Percentiles rank a stretch among this genome's conserved stretches.
phyloP scores from a whole-genome alignment of 2,888 invertebrate genomes.

The Chironomus riparius region DNA sequence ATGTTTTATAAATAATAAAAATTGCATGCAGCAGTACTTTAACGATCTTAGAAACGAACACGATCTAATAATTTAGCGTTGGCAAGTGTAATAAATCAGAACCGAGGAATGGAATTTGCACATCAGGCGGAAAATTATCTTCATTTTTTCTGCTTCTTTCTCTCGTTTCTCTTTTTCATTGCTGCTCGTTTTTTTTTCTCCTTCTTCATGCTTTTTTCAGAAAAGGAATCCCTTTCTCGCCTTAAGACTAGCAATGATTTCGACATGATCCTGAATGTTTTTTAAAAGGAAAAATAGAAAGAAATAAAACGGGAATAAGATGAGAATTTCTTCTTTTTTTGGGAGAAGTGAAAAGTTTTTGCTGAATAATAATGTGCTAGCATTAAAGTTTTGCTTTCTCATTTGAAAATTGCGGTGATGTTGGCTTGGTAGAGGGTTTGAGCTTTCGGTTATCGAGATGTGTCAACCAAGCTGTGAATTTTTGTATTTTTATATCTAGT shows the following conservation, averaged over 20 bases:
- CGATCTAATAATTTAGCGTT: conserved; percentile 18
- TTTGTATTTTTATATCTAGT: too few relatives aligned
- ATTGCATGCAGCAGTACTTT: conserved; percentile 9
- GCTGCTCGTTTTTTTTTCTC: not conserved
- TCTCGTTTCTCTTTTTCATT: not conserved
- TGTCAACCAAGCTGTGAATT: too few relatives aligned
- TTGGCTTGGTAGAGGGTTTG: too few relatives aligned
- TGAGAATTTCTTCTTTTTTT: not conserved
- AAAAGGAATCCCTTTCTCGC: not conserved
- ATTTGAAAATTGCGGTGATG: not conserved
- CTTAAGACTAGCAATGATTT: not conserved
- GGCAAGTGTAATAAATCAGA: conserved; percentile 15
- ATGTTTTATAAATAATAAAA: not conserved
- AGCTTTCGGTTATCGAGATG: too few relatives aligned
- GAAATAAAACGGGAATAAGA: not conserved
- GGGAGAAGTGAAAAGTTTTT: not conserved
- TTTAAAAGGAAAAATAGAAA: not conserved
- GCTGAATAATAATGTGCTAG: not conserved
- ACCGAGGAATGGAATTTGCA: not conserved
- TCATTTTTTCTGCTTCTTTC: conserved; percentile 1
- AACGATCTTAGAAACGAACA: not conserved
- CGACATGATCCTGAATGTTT: not conserved
- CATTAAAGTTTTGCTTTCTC: not conserved
- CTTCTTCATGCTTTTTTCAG: not conserved
- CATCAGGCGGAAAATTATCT: conserved; percentile 23